A percentile compares a stretch with the other conserved stretches of the same genome.
phyloP scores from a whole-genome alignment of 2,888 invertebrate genomes.

The Incurvaria masculella region DNA sequence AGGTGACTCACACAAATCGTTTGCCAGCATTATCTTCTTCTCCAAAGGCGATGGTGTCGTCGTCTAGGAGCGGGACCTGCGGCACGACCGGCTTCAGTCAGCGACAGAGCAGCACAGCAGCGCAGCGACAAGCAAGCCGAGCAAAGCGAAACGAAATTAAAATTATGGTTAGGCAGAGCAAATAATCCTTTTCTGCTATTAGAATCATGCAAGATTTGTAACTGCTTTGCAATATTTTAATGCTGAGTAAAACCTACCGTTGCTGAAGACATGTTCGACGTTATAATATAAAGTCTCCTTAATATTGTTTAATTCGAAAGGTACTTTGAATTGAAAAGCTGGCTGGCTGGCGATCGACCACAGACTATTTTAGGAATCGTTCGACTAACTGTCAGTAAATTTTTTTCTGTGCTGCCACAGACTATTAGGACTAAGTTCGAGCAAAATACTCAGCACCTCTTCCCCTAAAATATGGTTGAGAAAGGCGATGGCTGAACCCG shows the following conservation, averaged over 20 bases:
- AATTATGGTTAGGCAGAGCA: neutral
- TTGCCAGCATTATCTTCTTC: conserved; percentile 69
- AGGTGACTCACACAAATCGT: conserved; percentile 45
- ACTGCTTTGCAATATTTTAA: neutral
- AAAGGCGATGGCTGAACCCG: too few species aligned
- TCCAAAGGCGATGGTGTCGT: conserved; percentile 83
- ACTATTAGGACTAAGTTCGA: too few species aligned
- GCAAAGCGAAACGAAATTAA: conserved; percentile 30
- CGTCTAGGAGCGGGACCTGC: conserved; percentile 81
- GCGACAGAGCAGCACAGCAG: conserved; percentile 20
- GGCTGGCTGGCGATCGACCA: too few species aligned
- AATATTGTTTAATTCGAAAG: too few species aligned
- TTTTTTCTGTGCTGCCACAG: too few species aligned
- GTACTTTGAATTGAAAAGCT: too few species aligned
- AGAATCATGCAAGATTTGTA: neutral
- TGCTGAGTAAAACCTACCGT: conserved; percentile 32
- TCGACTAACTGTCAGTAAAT: too few species aligned
- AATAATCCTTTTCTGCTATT: neutral
- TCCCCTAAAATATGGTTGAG: too few species aligned
- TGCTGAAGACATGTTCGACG: conserved; percentile 43
- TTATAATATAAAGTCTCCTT: conserved; percentile 13
- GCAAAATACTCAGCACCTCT: too few species aligned
- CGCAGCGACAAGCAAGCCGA: conserved; percentile 48
- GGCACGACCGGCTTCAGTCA: conserved; percentile 55
- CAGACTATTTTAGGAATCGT: too few species aligned